phyloP scores from a whole-genome alignment of 1,140 invertebrate genomes.

The Ceratosolen fusciceps region DNA sequence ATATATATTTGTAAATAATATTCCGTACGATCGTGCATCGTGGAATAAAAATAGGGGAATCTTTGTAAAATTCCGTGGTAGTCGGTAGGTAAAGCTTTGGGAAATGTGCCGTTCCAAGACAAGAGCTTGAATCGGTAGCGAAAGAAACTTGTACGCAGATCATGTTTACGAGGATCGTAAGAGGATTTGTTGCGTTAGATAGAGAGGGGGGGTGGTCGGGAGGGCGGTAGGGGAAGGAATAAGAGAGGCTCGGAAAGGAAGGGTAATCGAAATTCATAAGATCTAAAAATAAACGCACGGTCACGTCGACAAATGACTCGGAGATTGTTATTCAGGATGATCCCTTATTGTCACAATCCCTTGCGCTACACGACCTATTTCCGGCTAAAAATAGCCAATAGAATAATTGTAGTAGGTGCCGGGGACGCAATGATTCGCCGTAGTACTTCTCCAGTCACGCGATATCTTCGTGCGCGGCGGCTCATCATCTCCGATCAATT shows the following conservation, averaged over 20 bases:
- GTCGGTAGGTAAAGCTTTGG: too few relatives aligned
- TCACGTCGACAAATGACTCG: constrained; percentile 15
- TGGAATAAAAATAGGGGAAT: too few relatives aligned
- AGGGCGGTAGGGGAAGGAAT: not conserved
- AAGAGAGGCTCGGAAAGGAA: constrained; percentile 10
- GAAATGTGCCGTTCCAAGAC: too few relatives aligned
- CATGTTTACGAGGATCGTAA: too few relatives aligned
- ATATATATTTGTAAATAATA: too few relatives aligned
- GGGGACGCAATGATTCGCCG: constrained; percentile 33
- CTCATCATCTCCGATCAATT: constrained; percentile 45
- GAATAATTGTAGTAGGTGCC: constrained; percentile 64
- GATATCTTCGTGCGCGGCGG: constrained; percentile 13
- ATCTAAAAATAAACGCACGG: constrained; percentile 30
- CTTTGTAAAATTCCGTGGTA: too few relatives aligned
- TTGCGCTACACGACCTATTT: constrained; percentile 64
- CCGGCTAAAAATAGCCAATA: constrained; percentile 71
- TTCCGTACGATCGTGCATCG: too few relatives aligned
- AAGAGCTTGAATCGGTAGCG: not conserved
- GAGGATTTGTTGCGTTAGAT: not conserved
- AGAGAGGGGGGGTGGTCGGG: too few relatives aligned
- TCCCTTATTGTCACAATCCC: constrained; percentile 60
- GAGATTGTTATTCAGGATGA: constrained; percentile 53
- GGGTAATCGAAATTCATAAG: not conserved
- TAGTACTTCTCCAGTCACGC: constrained; percentile 52
- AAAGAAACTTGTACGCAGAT: too few relatives aligned